Conservation (phyloP, 2,888 invertebrate species). For the Imbricaverruca yamaguchii region DNA sequence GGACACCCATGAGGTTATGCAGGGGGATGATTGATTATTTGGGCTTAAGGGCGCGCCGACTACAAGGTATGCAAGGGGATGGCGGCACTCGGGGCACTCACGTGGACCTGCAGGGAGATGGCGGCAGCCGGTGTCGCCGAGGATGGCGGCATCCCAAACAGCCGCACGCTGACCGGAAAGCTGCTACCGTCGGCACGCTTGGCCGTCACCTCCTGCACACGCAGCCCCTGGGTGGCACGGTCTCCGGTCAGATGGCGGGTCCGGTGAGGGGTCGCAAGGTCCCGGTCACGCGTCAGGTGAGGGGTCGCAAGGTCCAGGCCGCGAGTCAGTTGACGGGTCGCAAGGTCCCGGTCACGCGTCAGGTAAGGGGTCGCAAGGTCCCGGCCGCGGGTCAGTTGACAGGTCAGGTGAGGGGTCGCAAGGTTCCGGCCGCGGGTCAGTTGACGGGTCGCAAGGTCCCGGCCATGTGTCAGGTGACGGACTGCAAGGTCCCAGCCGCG, state of each 20-base stretch:
- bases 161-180: slow-evolving; percentile 14
- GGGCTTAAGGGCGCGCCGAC: too few relatives aligned
- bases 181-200: neutral
- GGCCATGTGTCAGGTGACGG: too few relatives aligned
- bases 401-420: too few relatives aligned
- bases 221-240: slow-evolving; percentile 23
- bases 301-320: neutral
- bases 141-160: neutral
- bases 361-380: neutral
- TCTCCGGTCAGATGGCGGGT: neutral
- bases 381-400: too few relatives aligned
- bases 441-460: too few relatives aligned
- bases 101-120: neutral
- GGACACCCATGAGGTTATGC: too few relatives aligned
- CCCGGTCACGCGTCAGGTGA: neutral
- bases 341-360: neutral
- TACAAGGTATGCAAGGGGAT: too few relatives aligned
- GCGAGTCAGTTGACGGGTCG: too few relatives aligned
- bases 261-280: too few relatives aligned
- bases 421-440: too few relatives aligned
- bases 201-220: slow-evolving; percentile 27
- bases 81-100: neutral
- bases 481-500: too few relatives aligned
- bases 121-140: neutral
- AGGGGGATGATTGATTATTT: too few relatives aligned